These are phyloP conservation scores for Iphiclides podalirius DNA, from an alignment of 2,888 invertebrate species.

Conservation along the genomic window DNA sequence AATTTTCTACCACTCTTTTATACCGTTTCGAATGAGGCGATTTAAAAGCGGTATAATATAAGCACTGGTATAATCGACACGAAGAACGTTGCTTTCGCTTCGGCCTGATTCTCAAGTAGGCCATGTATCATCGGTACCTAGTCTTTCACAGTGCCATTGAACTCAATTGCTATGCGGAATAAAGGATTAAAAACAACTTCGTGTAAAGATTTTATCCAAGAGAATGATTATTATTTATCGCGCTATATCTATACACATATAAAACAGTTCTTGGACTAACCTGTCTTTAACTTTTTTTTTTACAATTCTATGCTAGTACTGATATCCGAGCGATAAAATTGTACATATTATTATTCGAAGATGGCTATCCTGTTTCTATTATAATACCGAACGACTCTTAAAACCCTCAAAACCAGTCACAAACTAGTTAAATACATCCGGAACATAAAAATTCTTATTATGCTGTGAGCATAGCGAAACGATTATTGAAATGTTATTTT, in stretches of 20 bases:
- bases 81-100: conserved; percentile 49
- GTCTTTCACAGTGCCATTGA: conserved; percentile 8
- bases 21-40: too few species aligned
- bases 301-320: too few species aligned
- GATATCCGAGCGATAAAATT: too few species aligned
- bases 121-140: conserved; percentile 37
- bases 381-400: neutral
- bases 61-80: conserved; percentile 35
- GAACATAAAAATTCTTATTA: conserved; percentile 9
- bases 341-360: too few species aligned
- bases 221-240: too few species aligned
- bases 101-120: conserved; percentile 55
- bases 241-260: too few species aligned
- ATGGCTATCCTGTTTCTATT: too few species aligned
- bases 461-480: neutral
- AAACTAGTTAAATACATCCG: conserved; percentile 15
- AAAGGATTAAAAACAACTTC: neutral
- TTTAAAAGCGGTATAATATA: too few species aligned
- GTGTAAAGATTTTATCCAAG: neutral
- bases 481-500: conserved; percentile 2
- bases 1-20: too few species aligned
- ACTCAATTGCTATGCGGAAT: conserved; percentile 3
- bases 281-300: too few species aligned
- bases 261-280: too few species aligned
- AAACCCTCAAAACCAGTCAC: conserved; percentile 16